phyloP scores from a whole-genome alignment of 2,113 vertebrate species.

The Isurus oxyrinchus region DNA sequence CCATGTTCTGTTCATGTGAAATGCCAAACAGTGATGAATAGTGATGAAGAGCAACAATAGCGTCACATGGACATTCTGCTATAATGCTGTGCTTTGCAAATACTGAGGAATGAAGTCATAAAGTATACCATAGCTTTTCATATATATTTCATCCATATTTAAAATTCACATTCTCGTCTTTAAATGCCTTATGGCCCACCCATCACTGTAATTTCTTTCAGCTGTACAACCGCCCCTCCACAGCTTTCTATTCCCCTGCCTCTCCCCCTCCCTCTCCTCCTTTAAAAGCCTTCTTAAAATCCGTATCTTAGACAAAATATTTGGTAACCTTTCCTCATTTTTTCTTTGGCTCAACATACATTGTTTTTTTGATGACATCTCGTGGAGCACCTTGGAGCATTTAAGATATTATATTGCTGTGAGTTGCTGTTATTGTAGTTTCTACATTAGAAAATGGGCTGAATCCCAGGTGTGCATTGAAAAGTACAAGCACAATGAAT shows the following conservation, averaged over 20 bases:
- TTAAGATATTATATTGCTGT: too few relatives aligned
- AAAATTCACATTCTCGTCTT: not conserved
- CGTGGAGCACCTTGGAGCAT: too few relatives aligned
- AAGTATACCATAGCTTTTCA: not conserved
- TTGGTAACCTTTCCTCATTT: too few relatives aligned
- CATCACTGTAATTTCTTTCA: too few relatives aligned
- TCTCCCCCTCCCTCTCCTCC: too few relatives aligned
- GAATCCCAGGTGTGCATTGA: not conserved
- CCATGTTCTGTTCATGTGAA: not conserved
- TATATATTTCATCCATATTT: not conserved
- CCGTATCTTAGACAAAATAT: too few relatives aligned
- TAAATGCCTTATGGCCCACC: not conserved
- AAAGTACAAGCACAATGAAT: not conserved
- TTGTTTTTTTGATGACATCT: too few relatives aligned
- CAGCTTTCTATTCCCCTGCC: too few relatives aligned
- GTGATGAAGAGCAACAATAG: not conserved
- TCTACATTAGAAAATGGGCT: not conserved
- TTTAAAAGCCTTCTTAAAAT: too few relatives aligned
- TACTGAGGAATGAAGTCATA: not conserved
- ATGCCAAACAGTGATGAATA: not conserved
- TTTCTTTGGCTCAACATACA: too few relatives aligned
- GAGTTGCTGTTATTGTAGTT: too few relatives aligned
- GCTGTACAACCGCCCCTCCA: too few relatives aligned
- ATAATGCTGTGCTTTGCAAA: not conserved
- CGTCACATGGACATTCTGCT: not conserved